Evolutionary conservation across 2,888 invertebrate species (phyloP).

Genomic region (Spodoptera littoralis): DNA sequence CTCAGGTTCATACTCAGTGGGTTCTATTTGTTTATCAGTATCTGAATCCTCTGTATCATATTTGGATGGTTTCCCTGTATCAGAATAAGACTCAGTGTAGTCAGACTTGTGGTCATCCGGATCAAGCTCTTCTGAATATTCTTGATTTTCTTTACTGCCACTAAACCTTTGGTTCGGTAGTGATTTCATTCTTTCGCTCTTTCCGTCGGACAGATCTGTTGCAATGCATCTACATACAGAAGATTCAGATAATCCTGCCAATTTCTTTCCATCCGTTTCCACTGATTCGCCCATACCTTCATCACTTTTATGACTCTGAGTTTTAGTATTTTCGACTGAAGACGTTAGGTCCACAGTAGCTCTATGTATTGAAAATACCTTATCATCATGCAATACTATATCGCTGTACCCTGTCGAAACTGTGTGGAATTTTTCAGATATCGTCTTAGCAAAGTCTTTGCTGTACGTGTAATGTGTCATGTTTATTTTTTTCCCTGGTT

Average conservation of each 20-base stretch:
- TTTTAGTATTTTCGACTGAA: slow-evolving; percentile 58
- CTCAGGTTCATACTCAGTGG: slow-evolving; percentile 37
- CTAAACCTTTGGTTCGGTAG: slow-evolving; percentile 22
- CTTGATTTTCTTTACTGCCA: slow-evolving; percentile 21
- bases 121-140: too few relatives aligned
- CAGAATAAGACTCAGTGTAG: slow-evolving; percentile 41
- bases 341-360: slow-evolving; percentile 67
- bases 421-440: slow-evolving; percentile 74
- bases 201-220: slow-evolving; percentile 22
- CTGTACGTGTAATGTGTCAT: slow-evolving; percentile 31
- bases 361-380: slow-evolving; percentile 68
- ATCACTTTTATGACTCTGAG: slow-evolving; percentile 33
- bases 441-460: slow-evolving; percentile 68
- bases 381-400: slow-evolving; percentile 53
- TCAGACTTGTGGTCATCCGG: slow-evolving; percentile 35
- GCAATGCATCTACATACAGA: slow-evolving; percentile 35
- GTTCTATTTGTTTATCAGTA: slow-evolving; percentile 35
- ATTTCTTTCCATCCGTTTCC: slow-evolving; percentile 3
- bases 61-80: slow-evolving; percentile 42
- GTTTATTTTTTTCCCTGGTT: slow-evolving; percentile 46
- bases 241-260: slow-evolving; percentile 11
- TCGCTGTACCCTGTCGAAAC: slow-evolving; percentile 76
- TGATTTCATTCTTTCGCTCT: slow-evolving; percentile 29
- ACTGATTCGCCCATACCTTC: slow-evolving; percentile 25
- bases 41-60: slow-evolving; percentile 41